These are phyloP conservation scores for Eilema griseolum DNA, from an alignment of 2,888 invertebrate genomes.

Conservation along the genomic window DNA sequence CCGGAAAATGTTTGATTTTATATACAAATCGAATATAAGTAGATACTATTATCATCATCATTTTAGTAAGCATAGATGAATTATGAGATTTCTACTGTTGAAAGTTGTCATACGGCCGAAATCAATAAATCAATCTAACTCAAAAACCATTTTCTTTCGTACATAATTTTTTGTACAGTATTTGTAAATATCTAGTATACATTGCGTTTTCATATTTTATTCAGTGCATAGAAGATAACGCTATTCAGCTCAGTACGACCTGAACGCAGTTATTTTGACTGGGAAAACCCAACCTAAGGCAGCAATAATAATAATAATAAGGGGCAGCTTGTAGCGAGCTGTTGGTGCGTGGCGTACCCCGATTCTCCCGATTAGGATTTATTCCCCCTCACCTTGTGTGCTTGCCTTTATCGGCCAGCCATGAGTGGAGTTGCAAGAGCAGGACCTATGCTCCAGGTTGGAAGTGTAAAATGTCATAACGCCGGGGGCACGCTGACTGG, in stretches of 20 bases:
- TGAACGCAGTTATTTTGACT: background rate
- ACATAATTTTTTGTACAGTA: no score
- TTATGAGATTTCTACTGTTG: background rate
- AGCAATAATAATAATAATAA: no score
- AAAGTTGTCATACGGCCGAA: background rate
- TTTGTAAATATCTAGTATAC: no score
- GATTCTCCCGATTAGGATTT: no score
- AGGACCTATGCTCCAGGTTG: no score
- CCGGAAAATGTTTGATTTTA: conserved; percentile 27
- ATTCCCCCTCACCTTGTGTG: no score
- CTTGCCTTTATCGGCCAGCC: no score
- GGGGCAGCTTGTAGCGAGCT: no score
- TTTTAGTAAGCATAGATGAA: background rate
- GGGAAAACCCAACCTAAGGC: background rate
- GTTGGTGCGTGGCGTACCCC: no score
- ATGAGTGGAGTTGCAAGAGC: no score
- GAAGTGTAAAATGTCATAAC: no score
- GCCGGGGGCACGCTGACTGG: no score
- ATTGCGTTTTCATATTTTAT: background rate
- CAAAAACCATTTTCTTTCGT: background rate
- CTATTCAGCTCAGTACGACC: background rate
- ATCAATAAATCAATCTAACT: background rate
- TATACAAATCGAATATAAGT: conserved; percentile 16
- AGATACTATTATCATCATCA: background rate
- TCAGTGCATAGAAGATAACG: background rate